These are phyloP conservation scores for Patella depressa DNA, from an alignment of 2,888 invertebrate species.

Conservation along the genomic window DNA sequence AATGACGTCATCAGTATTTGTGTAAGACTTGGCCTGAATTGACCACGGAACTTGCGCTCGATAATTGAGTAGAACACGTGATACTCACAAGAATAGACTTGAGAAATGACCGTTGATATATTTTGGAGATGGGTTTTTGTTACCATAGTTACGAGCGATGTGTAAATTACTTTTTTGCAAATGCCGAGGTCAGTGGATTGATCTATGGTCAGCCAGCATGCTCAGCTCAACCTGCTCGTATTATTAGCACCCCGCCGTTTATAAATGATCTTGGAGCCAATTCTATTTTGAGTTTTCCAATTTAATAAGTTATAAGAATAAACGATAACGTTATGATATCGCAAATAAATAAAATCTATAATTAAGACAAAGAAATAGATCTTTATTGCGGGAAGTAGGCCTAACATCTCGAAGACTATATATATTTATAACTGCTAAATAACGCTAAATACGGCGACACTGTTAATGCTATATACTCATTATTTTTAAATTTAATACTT, in stretches of 20 bases:
- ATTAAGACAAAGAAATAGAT: neutral
- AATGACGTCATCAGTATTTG: constrained; percentile 1
- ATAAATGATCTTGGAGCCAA: too few species aligned
- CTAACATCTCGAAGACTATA: too few species aligned
- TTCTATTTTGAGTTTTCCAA: too few species aligned
- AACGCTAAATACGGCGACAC: too few species aligned
- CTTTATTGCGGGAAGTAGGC: neutral
- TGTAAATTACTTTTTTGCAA: neutral
- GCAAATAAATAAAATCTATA: too few species aligned
- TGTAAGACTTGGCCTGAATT: neutral
- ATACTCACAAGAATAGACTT: neutral
- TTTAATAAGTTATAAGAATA: too few species aligned
- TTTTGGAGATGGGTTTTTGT: constrained; percentile 2
- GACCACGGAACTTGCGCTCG: neutral
- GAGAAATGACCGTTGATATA: constrained; percentile 5
- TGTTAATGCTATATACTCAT: too few species aligned
- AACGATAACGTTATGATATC: too few species aligned
- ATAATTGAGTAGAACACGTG: neutral
- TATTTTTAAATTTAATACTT: too few species aligned
- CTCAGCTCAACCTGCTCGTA: neutral
- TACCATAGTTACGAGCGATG: constrained; percentile 1
- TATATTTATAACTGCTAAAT: too few species aligned
- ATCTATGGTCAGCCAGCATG: neutral
- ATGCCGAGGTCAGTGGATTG: neutral
- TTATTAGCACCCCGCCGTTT: too few species aligned